Percentiles rank a stretch among this genome's conserved stretches.
phyloP scores from a whole-genome alignment of 2,113 vertebrate genomes.

The Diadophis punctatus region DNA sequence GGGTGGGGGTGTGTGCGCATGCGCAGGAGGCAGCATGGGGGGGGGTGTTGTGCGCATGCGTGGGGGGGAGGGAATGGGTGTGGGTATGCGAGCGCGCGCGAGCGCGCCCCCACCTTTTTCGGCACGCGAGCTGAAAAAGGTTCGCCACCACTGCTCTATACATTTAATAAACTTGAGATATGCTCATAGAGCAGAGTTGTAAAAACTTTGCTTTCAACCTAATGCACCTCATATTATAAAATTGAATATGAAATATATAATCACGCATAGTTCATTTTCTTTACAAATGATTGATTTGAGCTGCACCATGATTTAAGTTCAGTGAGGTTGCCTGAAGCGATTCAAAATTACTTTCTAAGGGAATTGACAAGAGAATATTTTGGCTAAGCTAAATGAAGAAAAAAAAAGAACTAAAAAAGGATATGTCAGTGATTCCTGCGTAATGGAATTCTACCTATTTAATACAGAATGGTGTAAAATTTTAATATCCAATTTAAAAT shows the following conservation, averaged over 20 bases:
- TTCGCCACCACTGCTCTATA: no score
- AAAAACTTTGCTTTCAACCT: neutral
- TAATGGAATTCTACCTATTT: neutral
- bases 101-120: no score
- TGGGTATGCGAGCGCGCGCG: no score
- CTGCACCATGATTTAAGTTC: neutral
- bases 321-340: neutral
- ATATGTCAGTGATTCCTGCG: neutral
- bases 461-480: neutral
- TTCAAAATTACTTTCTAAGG: neutral
- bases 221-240: neutral
- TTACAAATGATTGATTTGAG: neutral
- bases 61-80: no score
- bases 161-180: neutral
- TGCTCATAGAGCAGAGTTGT: neutral
- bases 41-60: no score
- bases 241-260: neutral
- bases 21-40: no score
- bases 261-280: neutral
- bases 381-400: conserved; percentile 6
- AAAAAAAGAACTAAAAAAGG: neutral
- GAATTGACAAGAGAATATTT: neutral
- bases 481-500: neutral
- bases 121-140: no score
- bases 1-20: no score